Conservation (phyloP, 2,888 invertebrate species). For the Ellobium chinense region DNA sequence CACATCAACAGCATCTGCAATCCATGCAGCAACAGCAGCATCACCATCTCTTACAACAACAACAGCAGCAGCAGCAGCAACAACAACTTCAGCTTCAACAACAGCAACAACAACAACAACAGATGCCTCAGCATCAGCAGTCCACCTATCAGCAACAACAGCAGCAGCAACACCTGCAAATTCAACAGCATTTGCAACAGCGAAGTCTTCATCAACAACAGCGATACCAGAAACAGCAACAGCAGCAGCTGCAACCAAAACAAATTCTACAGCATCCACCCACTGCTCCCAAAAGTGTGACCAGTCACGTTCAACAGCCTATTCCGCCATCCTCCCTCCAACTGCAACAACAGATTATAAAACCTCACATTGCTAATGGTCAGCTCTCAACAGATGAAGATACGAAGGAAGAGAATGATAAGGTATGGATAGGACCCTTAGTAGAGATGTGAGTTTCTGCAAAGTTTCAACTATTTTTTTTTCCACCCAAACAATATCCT, state of each 20-base stretch:
- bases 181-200: slow-evolving; percentile 44
- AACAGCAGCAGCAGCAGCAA: not conserved
- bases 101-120: slow-evolving; percentile 20
- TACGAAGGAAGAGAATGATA: slow-evolving; percentile 20
- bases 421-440: too few species aligned
- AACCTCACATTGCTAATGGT: slow-evolving; percentile 11
- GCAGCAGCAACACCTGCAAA: too few species aligned
- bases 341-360: not conserved
- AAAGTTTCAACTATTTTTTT: too few species aligned
- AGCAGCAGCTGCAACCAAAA: slow-evolving; percentile 29
- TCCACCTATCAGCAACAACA: slow-evolving; percentile 36
- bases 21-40: not conserved
- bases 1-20: not conserved
- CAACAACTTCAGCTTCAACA: slow-evolving; percentile 5
- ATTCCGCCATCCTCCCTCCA: not conserved
- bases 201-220: slow-evolving; percentile 31
- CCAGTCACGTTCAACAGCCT: slow-evolving; percentile 4
- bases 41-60: not conserved
- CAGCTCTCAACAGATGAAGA: not conserved
- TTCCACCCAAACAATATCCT: too few species aligned
- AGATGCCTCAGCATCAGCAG: not conserved
- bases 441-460: too few species aligned
- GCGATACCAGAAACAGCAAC: slow-evolving; percentile 13
- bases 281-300: not conserved
- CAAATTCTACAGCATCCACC: slow-evolving; percentile 27